Evolutionary conservation across 2,888 invertebrate genomes (phyloP).

Genomic region (Aplocera efformata): DNA sequence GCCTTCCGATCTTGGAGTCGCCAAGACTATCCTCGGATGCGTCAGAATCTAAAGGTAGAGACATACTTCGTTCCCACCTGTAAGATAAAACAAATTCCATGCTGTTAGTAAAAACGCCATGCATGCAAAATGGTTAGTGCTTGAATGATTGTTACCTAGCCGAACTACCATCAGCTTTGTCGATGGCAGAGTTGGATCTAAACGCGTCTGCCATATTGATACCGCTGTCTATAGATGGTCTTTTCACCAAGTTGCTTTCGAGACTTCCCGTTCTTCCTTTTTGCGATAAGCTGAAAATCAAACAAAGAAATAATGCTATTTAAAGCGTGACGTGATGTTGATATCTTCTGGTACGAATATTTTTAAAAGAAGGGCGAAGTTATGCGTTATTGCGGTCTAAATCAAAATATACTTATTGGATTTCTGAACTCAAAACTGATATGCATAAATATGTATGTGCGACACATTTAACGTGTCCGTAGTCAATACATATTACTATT

Average conservation of each 20-base stretch:
- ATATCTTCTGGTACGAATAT: no score
- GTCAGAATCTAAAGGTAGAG: constrained; percentile 81
- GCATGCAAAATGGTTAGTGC: constrained; percentile 1
- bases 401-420: no score
- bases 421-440: no score
- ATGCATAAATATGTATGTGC: no score
- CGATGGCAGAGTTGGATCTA: constrained; percentile 69
- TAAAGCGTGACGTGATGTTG: no score
- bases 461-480: no score
- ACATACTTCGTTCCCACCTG: constrained; percentile 87
- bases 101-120: constrained; percentile 13
- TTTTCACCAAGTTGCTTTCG: constrained; percentile 82
- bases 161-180: constrained; percentile 66
- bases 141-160: constrained; percentile 53
- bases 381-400: no score
- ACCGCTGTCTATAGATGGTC: constrained; percentile 89
- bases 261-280: constrained; percentile 66
- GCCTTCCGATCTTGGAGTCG: constrained; percentile 78
- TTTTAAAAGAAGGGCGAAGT: no score
- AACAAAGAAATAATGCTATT: background rate
- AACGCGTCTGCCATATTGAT: constrained; percentile 84
- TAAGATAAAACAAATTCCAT: constrained; percentile 30
- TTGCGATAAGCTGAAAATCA: constrained; percentile 68
- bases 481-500: no score
- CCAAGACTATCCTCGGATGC: constrained; percentile 69